phyloP scores from a whole-genome alignment of 2,113 vertebrate species.

The Eleginops maclovinus region DNA sequence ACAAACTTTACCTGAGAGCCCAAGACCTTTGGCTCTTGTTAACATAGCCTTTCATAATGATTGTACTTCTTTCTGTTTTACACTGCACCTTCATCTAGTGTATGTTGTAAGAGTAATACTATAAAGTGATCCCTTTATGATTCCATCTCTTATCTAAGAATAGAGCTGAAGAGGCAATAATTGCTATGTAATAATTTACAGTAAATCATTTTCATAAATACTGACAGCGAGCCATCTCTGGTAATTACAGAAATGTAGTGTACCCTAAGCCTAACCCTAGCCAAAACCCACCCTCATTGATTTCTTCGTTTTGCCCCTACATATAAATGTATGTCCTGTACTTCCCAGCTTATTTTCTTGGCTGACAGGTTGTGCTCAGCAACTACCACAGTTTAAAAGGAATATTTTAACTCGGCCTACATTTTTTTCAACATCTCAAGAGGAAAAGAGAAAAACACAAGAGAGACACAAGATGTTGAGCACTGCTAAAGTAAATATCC shows the following conservation, averaged over 20 bases:
- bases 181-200: not conserved
- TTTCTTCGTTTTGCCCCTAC: not conserved
- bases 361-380: not conserved
- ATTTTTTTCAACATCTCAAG: not conserved
- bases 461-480: conserved; percentile 32
- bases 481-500: conserved; percentile 28
- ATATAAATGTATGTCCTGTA: not conserved
- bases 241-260: not conserved
- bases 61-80: not conserved
- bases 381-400: not conserved
- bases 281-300: too few relatives aligned
- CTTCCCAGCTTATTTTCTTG: not conserved
- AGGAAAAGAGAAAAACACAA: conserved; percentile 5
- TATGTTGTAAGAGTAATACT: not conserved
- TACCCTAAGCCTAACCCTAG: too few relatives aligned
- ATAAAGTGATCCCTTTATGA: not conserved
- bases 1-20: not conserved
- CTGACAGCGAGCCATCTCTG: not conserved
- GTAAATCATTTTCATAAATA: not conserved
- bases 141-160: not conserved
- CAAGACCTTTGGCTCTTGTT: conserved; percentile 1
- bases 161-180: not conserved
- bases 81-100: not conserved
- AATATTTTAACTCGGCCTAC: not conserved
- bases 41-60: not conserved